Evolutionary conservation across 2,888 invertebrate species (phyloP).

Genomic region (Poecilus cupreus): DNA sequence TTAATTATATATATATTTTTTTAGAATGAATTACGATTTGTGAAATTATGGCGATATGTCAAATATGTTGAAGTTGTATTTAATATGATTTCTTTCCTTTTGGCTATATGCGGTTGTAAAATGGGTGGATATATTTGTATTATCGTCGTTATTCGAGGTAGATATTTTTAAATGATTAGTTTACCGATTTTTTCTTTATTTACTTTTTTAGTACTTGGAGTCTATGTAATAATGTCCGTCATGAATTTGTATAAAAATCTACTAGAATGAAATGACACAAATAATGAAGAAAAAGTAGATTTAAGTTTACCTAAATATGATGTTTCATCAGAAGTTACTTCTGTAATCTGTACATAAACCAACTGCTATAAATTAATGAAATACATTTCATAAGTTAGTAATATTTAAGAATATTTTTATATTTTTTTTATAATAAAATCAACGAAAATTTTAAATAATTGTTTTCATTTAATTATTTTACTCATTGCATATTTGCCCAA

Average conservation of each 20-base stretch:
- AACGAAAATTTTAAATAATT: too few species aligned
- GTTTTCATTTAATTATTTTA: too few species aligned
- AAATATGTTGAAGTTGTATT: not conserved
- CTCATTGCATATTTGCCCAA: too few species aligned
- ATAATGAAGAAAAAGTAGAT: not conserved
- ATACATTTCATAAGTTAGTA: too few species aligned
- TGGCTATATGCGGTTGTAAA: too few species aligned
- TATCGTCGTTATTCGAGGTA: not conserved
- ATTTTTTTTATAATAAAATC: too few species aligned
- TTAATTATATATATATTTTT: not conserved
- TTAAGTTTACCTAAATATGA: not conserved
- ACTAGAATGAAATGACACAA: not conserved
- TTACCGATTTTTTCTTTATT: not conserved
- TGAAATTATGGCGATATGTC: not conserved
- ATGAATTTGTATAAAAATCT: not conserved
- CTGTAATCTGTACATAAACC: slow-evolving; percentile 11
- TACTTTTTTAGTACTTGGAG: slow-evolving; percentile 13
- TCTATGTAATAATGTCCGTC: not conserved
- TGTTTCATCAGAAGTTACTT: not conserved
- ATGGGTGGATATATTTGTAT: not conserved
- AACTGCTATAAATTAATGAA: not conserved
- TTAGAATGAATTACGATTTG: not conserved
- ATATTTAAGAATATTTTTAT: too few species aligned
- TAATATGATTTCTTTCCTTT: not conserved
- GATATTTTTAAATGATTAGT: too few species aligned